A percentile compares a stretch with the other conserved stretches of the same genome.
Conservation (phyloP, 1,140 invertebrate species). For the Mizuhopecten yessoensis region DNA sequence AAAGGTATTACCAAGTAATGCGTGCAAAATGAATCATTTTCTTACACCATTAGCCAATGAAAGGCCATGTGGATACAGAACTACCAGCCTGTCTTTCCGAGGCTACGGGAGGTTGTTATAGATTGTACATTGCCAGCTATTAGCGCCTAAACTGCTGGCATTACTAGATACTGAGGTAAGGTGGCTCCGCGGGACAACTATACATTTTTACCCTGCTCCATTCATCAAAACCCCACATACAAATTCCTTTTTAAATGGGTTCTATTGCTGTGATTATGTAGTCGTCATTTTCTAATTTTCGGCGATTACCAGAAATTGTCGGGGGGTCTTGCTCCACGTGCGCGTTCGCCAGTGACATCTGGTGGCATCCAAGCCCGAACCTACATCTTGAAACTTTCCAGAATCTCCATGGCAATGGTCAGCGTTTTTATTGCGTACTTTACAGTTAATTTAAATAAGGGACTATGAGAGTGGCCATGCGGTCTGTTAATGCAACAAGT, state of each 20-base stretch:
- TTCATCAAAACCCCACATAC: neutral
- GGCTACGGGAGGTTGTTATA: constrained; percentile 37
- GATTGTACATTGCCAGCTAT: neutral
- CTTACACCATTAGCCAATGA: constrained; percentile 26
- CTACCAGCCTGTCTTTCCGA: constrained; percentile 7
- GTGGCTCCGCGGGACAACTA: neutral
- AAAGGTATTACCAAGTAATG: neutral
- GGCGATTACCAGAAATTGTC: constrained; percentile 18
- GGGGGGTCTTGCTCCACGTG: neutral
- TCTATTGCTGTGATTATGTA: constrained; percentile 25
- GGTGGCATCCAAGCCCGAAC: neutral
- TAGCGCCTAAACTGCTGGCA: constrained; percentile 30
- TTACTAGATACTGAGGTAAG: constrained; percentile 18
- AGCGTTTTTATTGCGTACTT: neutral
- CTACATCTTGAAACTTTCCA: constrained; percentile 13
- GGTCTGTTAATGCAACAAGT: neutral
- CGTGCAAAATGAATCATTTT: constrained; percentile 32
- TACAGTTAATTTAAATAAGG: neutral
- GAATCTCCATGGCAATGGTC: neutral
- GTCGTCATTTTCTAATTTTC: constrained; percentile 39
- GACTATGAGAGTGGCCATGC: neutral
- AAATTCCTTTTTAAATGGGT: constrained; percentile 36
- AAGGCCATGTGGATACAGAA: neutral
- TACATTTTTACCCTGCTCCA: neutral
- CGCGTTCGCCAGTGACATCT: neutral